Evolutionary conservation across 2,113 vertebrate genomes (phyloP).

Genomic region (Tachysurus fulvidraco): DNA sequence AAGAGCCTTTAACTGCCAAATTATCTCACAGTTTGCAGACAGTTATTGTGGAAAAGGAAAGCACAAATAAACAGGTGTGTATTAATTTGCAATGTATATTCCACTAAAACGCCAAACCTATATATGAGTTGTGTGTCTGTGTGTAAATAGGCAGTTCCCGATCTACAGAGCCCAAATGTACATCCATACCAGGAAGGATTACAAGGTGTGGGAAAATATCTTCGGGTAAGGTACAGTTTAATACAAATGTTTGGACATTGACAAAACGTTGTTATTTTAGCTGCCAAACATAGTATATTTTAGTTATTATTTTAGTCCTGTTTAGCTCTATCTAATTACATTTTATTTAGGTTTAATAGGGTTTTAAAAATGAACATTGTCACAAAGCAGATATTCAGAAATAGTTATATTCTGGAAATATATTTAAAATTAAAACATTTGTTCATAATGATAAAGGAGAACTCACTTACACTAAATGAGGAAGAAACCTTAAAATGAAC

Average conservation of each 20-base stretch:
- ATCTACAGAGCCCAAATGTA: slow-evolving; percentile 6
- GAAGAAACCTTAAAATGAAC: neutral
- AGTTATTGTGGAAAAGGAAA: slow-evolving; percentile 22
- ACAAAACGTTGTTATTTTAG: neutral
- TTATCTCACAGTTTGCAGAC: slow-evolving; percentile 31
- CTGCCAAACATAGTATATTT: neutral
- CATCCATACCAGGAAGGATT: slow-evolving; percentile 8
- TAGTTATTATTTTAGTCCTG: neutral
- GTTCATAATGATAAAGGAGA: neutral
- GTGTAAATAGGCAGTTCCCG: slow-evolving; percentile 9
- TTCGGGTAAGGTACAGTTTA: slow-evolving; percentile 50
- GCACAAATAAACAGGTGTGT: slow-evolving; percentile 55
- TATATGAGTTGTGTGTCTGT: neutral
- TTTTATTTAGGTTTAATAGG: too few species aligned
- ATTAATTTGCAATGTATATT: neutral
- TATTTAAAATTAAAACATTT: neutral
- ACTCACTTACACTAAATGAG: neutral
- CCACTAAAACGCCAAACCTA: neutral
- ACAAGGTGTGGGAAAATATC: slow-evolving; percentile 51
- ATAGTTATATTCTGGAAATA: neutral
- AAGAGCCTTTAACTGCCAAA: slow-evolving; percentile 51
- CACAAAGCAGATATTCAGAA: neutral
- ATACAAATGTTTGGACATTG: neutral
- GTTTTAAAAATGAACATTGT: neutral
- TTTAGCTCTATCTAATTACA: neutral